Conservation (phyloP, 2,888 invertebrate species). For the Agriopis marginaria region DNA sequence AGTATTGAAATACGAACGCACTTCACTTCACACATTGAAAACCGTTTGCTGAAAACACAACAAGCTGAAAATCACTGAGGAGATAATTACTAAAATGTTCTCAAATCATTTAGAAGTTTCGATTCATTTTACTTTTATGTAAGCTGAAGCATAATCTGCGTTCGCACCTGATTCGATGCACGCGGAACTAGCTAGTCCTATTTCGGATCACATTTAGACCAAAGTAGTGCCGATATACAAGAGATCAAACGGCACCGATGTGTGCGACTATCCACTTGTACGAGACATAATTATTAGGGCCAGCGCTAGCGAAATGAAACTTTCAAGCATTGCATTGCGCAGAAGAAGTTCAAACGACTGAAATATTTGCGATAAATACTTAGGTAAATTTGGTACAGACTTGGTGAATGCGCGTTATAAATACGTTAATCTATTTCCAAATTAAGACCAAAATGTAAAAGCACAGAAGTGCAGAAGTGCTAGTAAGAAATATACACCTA, state of each 20-base stretch:
- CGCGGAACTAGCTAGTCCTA: conserved; percentile 79
- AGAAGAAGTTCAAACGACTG: conserved; percentile 6
- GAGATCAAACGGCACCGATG: conserved; percentile 79
- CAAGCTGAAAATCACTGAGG: conserved; percentile 4
- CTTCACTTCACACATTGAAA: background rate
- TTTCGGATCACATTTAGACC: conserved; percentile 80
- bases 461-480: background rate
- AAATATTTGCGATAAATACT: background rate
- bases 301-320: conserved; percentile 15
- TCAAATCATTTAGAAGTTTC: conserved; percentile 15
- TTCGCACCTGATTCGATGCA: conserved; percentile 80
- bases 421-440: conserved; percentile 2
- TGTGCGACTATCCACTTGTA: conserved; percentile 50
- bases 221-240: conserved; percentile 72
- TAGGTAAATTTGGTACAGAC: conserved; percentile 3
- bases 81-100: conserved; percentile 1
- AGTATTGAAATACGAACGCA: background rate
- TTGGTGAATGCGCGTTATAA: background rate
- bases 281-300: conserved; percentile 39
- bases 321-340: conserved; percentile 5
- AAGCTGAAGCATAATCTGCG: conserved; percentile 58
- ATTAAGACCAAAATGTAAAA: conserved; percentile 1
- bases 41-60: background rate
- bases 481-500: background rate
- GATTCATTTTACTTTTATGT: conserved; percentile 48